These are phyloP conservation scores for Anguilla obscura DNA, from an alignment of 2,797 vertebrate species.

Conservation along the genomic window DNA sequence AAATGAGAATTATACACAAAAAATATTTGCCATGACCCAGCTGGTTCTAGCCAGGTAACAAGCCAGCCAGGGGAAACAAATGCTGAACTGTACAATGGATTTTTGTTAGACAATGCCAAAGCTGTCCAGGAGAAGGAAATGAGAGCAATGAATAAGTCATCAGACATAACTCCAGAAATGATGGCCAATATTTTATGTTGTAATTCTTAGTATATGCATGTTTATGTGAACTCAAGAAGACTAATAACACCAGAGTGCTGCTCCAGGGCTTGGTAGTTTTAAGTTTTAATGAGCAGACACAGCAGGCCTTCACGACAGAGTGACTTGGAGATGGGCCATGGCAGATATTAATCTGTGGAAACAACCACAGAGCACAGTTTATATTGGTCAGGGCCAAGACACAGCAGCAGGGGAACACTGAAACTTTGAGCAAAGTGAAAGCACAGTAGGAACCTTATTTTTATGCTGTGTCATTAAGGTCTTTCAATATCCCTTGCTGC, in stretches of 20 bases:
- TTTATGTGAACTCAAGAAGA: not conserved
- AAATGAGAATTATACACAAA: not conserved
- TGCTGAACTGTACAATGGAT: not conserved
- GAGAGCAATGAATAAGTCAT: not conserved
- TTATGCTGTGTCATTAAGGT: conserved; percentile 19
- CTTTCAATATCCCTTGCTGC: conserved; percentile 19
- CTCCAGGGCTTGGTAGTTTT: not conserved
- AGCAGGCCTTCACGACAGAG: conserved; percentile 17
- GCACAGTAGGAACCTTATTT: conserved; percentile 4
- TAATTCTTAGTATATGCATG: not conserved
- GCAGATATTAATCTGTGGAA: not conserved
- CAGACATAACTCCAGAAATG: not conserved
- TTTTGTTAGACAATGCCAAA: not conserved
- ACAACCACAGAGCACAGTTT: conserved; percentile 15
- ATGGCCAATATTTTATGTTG: not conserved
- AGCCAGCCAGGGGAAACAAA: not conserved
- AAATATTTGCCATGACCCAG: not conserved
- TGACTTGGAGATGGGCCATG: conserved; percentile 28
- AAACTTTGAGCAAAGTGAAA: not conserved
- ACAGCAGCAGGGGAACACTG: not conserved
- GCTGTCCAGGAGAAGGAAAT: not conserved
- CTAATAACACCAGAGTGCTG: not conserved
- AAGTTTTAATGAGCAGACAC: conserved; percentile 22
- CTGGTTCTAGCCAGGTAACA: not conserved
- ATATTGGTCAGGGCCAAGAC: not conserved